Base-by-base conservation (phyloP, 2,888 invertebrate species). In the Andrena hattorfiana region DNA sequence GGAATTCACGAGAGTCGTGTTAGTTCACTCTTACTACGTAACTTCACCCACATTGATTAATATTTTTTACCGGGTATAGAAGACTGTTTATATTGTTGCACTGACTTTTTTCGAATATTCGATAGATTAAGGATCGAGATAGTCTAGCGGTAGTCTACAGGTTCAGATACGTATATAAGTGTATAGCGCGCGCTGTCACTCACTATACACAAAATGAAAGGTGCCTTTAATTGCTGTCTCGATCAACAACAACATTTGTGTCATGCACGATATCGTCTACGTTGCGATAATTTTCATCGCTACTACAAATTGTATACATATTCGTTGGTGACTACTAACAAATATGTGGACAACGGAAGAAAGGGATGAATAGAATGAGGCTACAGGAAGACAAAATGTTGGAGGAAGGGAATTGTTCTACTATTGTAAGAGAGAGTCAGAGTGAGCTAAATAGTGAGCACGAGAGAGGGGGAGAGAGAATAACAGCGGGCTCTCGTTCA, bases 171-270 rank as follows among this genome's bases (percentile, higher is more conserved):
- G 20, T 23, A n/a, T 13, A 10, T 13, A 0, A 56, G 30, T 42
- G 28, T 77, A 76, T 32, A 77, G 71, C 81, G 51, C 91, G 8
- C 28, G 89, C 90, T 90, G 90, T 91, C 91, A 86, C 90, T 77
- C 88, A 93, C 93, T 93, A 90, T 93, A 92, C 91, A 92, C 91
- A 92, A 93, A 94, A 93, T 93, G 93, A 94, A 94, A 94, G 93
- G 93, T 91, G 90, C 48, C 89, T 89, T 92, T 92, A 92, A 93
- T 93, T 92, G 92, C 91, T 84, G 85, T 89, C 35, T 23, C 28
- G 28, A 42, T 20, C 42, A 26, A 3, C 54, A 42, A 63, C 35
- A 56, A 56, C 20, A 51, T 56, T 56, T 56, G 23, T 56, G 56
- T 23, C 10, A 20, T 4, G 35, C 42, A 49, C 48, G 32, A 32